Evolutionary conservation across 1,140 invertebrate species (phyloP).

Genomic region (Riptortus pedestris): DNA sequence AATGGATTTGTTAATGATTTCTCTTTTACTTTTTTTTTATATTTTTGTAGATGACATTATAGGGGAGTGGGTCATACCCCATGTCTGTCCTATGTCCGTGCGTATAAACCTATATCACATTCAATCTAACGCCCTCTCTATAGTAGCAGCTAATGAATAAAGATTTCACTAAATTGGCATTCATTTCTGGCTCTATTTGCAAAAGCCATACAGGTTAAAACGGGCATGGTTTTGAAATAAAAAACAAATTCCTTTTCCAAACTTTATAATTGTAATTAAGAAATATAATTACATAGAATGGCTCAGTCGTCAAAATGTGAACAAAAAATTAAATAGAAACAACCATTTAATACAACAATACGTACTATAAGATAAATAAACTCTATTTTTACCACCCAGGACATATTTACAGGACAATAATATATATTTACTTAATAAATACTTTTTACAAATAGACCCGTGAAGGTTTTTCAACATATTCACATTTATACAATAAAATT

Average conservation of each 20-base stretch:
- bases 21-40: too few species aligned
- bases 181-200: too few species aligned
- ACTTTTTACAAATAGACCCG: constrained; percentile 12
- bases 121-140: too few species aligned
- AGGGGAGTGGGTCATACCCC: too few species aligned
- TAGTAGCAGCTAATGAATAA: too few species aligned
- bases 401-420: constrained; percentile 11
- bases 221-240: too few species aligned
- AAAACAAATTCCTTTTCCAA: constrained; percentile 22
- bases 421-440: constrained; percentile 15
- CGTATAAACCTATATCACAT: too few species aligned
- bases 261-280: constrained; percentile 29
- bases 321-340: constrained; percentile 22
- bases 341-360: constrained; percentile 19
- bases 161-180: too few species aligned
- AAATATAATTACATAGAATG: constrained; percentile 28
- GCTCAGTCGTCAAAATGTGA: constrained; percentile 28
- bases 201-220: too few species aligned
- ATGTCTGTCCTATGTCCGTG: too few species aligned
- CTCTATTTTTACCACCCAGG: constrained; percentile 16
- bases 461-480: constrained; percentile 3
- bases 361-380: constrained; percentile 19
- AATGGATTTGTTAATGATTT: too few species aligned
- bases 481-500: constrained; percentile 11
- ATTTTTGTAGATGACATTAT: too few species aligned